A percentile compares a stretch with the other conserved stretches of the same genome.
These are phyloP conservation scores for Tringa solitaria DNA, from an alignment of 2,113 vertebrate genomes.

Conservation along the genomic window DNA sequence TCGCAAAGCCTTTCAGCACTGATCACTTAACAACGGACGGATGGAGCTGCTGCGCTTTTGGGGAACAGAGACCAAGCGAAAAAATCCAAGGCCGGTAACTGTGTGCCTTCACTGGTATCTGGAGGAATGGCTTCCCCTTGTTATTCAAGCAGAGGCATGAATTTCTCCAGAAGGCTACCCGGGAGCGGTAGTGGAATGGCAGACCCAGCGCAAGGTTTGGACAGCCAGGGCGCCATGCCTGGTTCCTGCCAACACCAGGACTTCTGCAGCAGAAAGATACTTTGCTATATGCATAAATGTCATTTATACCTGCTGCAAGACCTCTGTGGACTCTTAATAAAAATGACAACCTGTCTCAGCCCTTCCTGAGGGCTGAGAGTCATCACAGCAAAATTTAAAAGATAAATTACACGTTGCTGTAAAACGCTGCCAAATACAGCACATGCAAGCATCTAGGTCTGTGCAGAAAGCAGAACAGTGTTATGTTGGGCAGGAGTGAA, in stretches of 20 bases:
- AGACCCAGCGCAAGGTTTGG: not conserved
- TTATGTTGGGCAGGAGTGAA: not conserved
- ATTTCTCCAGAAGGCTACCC: not conserved
- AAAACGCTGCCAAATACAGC: not conserved
- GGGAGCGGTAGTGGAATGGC: not conserved
- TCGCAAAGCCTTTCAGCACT: not conserved
- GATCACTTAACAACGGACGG: rapidly evolving
- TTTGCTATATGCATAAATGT: not conserved
- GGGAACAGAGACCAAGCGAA: not conserved
- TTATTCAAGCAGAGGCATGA: not conserved
- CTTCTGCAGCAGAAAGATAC: not conserved
- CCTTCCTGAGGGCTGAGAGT: not conserved
- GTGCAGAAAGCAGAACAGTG: not conserved
- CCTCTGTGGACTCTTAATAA: not conserved
- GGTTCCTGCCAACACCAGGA: not conserved
- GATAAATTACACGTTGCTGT: not conserved
- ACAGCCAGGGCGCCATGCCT: not conserved
- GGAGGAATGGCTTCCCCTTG: not conserved
- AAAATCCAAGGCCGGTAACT: not conserved
- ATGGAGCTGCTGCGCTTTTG: not conserved
- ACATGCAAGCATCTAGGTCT: not conserved
- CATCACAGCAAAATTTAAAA: not conserved
- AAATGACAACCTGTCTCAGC: not conserved
- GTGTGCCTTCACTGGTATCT: not conserved
- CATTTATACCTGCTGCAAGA: not conserved